Evolutionary conservation across 2,113 vertebrate species (phyloP).

Genomic region (Chaenogobius annularis): DNA sequence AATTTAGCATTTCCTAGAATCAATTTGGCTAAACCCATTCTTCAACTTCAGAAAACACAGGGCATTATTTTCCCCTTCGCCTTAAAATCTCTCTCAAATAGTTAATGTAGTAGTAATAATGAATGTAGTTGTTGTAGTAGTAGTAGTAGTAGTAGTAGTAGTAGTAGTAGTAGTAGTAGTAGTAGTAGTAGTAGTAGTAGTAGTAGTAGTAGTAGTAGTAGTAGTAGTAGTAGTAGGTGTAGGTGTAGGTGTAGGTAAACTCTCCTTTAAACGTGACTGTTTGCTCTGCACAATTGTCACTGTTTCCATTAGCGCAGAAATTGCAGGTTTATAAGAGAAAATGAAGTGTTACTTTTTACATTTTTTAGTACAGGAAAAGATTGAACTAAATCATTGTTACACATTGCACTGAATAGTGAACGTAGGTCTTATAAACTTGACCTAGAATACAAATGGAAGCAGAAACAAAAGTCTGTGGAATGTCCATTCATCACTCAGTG

Average conservation of each 20-base stretch:
- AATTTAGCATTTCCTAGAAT: slow-evolving; percentile 30
- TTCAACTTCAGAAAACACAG: slow-evolving; percentile 21
- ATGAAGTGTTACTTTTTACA: too few relatives aligned
- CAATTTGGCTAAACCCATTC: slow-evolving; percentile 12
- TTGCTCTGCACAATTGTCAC: slow-evolving; percentile 3
- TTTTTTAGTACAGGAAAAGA: too few relatives aligned
- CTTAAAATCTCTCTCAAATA: slow-evolving; percentile 14
- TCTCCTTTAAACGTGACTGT: too few relatives aligned
- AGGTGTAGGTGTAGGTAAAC: too few relatives aligned
- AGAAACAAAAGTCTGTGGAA: neutral
- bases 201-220: too few relatives aligned
- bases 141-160: neutral
- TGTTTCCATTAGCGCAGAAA: slow-evolving; percentile 31
- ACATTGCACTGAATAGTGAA: neutral
- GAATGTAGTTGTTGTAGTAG: too few relatives aligned
- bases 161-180: too few relatives aligned
- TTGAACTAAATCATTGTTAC: neutral
- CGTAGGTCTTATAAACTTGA: neutral
- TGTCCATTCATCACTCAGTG: neutral
- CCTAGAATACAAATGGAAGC: neutral
- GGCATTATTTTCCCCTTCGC: slow-evolving; percentile 11
- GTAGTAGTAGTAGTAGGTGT: too few relatives aligned
- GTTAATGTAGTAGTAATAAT: neutral
- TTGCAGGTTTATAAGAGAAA: slow-evolving; percentile 31
- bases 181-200: too few relatives aligned